Conservation (phyloP, 1,140 invertebrate species). For the Panagrolaimus sp. region DNA sequence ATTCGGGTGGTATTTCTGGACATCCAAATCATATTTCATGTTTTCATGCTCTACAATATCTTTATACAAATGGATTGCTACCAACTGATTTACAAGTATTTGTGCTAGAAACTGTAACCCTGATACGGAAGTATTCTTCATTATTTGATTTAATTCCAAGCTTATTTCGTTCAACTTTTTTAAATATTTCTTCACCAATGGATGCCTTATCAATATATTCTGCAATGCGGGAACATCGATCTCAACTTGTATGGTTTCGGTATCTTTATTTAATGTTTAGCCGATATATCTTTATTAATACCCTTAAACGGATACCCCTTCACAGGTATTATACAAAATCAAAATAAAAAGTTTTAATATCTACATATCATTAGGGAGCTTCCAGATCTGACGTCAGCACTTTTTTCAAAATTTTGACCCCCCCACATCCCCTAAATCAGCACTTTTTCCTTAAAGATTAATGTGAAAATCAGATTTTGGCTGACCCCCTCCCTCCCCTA, state of each 20-base stretch:
- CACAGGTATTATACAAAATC: constrained; percentile 10
- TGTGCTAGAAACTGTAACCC: constrained; percentile 39
- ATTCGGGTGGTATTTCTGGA: constrained; percentile 77
- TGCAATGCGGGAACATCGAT: constrained; percentile 77
- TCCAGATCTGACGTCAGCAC: too few species aligned
- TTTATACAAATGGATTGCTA: constrained; percentile 42
- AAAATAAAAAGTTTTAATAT: too few species aligned
- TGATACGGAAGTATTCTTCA: constrained; percentile 71
- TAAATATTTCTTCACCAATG: constrained; percentile 23
- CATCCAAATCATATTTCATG: constrained; percentile 78
- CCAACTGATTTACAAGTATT: constrained; percentile 37
- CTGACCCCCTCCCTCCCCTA: too few species aligned
- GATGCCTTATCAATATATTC: constrained; percentile 51
- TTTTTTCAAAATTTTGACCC: too few species aligned
- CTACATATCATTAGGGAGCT: too few species aligned
- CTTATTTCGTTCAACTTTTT: constrained; percentile 31
- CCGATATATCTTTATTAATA: constrained; percentile 67
- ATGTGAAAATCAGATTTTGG: too few species aligned
- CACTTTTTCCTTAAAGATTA: too few species aligned
- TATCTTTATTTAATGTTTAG: constrained; percentile 81
- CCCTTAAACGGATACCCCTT: constrained; percentile 22
- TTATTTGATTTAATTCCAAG: constrained; percentile 48
- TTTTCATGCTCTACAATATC: constrained; percentile 38
- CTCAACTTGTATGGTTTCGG: constrained; percentile 86
- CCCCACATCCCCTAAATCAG: too few species aligned